These are phyloP conservation scores for Corydoras sp. DNA, from an alignment of 2,113 vertebrate species.

Conservation along the genomic window DNA sequence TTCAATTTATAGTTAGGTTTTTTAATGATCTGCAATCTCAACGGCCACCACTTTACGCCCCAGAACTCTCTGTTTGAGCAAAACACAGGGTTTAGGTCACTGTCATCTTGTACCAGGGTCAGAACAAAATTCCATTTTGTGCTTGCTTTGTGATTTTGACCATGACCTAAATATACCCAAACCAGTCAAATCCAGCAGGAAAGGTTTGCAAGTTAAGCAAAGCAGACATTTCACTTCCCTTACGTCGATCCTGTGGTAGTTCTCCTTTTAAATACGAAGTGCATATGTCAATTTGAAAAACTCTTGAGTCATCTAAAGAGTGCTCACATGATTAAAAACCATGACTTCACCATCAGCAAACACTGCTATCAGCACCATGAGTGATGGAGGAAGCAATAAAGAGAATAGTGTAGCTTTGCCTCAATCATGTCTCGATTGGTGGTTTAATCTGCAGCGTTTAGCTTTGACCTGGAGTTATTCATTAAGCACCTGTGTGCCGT, in stretches of 20 bases:
- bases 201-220: slow-evolving; percentile 1
- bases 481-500: slow-evolving; percentile 29
- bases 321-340: slow-evolving; percentile 3
- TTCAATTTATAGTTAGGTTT: no score
- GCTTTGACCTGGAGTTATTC: slow-evolving; percentile 30
- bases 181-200: neutral
- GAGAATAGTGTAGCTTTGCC: neutral
- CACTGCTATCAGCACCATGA: slow-evolving; percentile 21
- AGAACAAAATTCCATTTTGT: slow-evolving; percentile 13
- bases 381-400: slow-evolving; percentile 38
- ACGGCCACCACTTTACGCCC: neutral
- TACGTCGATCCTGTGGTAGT: neutral
- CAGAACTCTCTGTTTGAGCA: neutral
- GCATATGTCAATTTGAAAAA: neutral
- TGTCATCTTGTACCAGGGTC: no score
- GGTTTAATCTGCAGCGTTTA: neutral
- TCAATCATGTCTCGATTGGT: slow-evolving; percentile 10
- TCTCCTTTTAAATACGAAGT: neutral
- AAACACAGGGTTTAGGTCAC: neutral
- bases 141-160: slow-evolving; percentile 18
- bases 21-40: no score
- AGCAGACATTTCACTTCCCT: slow-evolving; percentile 4
- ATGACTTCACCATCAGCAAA: slow-evolving; percentile 11
- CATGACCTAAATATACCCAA: neutral
- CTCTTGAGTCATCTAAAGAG: neutral